Evolutionary conservation across 2,888 invertebrate species (phyloP), one percentile per base, ranked within the genome.

Genomic region (Empis livida): DNA sequence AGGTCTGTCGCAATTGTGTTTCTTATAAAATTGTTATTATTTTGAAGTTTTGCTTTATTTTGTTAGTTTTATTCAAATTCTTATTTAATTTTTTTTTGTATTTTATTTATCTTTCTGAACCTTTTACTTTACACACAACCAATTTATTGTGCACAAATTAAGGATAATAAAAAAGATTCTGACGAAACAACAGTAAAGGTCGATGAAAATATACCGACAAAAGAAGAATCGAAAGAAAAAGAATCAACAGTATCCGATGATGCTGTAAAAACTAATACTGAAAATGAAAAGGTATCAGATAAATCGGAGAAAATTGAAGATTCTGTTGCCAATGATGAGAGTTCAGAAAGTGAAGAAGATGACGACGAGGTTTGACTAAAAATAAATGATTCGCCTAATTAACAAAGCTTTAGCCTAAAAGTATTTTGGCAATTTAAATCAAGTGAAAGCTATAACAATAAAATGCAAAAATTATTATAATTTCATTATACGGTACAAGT

Each of bases 331-430:
- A 30, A 47, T 17, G 39, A 10, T 10, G 45, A 49, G 9, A 42
- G 10, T 35, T 40, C 27, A 27, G 40, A 44, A 15, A 49, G 42
- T 32, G 35, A 35, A 32, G 45, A 53, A 16, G 40, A 42, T 42
- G 47, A 43, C 27, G 46, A 46, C 43, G 51, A 53, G 43, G 50
- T 46, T 50, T 49, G 52, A 42, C 10, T 35, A 4, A 20, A 41
- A 44, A 40, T 20, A 6, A 41, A 39, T 11, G 16, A 30, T 14
- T 11, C 14, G 32, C 11, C 3, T 10, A 23, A 37, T 17, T 20
- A 32, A 42, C 15, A 44, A 14, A 13, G 15, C 23, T 27, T 6
- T 27, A 27, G 9, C 8, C 20, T 20, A 20, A 20, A 20, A 20
- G 3, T 20, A 3, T 20, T 20, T 3, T 5, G 5, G 20, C 5